phyloP scores from a whole-genome alignment of 2,797 vertebrate species.

The Notamacropus eugenii region DNA sequence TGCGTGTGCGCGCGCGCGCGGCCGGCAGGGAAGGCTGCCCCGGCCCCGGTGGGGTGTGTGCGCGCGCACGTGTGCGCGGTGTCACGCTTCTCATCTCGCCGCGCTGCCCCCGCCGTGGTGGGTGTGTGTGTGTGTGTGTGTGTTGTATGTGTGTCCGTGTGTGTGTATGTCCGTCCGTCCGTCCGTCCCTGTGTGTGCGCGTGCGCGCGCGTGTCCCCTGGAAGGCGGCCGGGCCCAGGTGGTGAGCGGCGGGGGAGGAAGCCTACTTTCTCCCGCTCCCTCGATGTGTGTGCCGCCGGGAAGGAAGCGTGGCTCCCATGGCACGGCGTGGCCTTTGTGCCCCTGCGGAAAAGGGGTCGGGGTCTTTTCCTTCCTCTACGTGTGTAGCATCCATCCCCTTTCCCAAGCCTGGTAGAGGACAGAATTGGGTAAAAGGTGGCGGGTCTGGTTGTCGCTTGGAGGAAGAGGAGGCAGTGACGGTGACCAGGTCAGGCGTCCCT shows the following conservation, averaged over 20 bases:
- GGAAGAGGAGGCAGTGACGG: constrained; percentile 1
- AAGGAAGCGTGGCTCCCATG: neutral
- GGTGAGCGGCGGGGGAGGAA: constrained; percentile 58
- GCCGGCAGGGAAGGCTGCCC: neutral
- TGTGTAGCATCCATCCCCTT: neutral
- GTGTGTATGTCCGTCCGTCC: no score
- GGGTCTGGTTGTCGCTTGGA: constrained; percentile 23
- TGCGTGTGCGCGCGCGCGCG: neutral
- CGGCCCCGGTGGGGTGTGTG: neutral
- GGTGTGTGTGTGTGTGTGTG: neutral
- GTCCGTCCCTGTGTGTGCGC: no score
- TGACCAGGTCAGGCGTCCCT: neutral
- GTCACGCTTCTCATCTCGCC: neutral
- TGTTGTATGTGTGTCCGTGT: no score
- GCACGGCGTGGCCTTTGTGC: constrained; percentile 33
- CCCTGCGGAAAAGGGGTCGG: neutral
- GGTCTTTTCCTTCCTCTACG: neutral
- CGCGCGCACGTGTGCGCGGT: neutral
- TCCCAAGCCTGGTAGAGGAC: neutral
- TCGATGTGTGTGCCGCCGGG: neutral
- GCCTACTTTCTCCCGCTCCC: constrained; percentile 17
- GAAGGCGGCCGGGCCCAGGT: neutral
- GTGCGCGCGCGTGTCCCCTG: fast-evolving
- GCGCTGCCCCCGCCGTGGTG: neutral
- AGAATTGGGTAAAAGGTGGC: constrained; percentile 2